phyloP scores from a whole-genome alignment of 2,113 vertebrate genomes.

The Pholis gunnellus region DNA sequence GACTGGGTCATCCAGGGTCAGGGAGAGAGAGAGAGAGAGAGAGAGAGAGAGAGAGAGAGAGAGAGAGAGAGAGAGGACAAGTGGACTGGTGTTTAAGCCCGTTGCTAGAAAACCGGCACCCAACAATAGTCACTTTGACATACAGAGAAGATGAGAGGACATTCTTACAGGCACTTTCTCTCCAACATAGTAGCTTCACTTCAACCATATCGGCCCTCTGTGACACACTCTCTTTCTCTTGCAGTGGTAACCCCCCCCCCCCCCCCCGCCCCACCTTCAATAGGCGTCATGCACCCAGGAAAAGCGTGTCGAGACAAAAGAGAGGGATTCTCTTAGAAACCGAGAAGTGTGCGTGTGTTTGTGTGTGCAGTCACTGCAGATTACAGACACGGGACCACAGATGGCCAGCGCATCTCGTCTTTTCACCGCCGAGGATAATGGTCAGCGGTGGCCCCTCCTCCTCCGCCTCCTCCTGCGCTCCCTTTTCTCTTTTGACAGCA shows the following conservation, averaged over 20 bases:
- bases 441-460: conserved; percentile 73
- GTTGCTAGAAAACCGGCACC: conserved; percentile 55
- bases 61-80: conserved; percentile 34
- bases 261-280: conserved; percentile 20
- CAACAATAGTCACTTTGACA: conserved; percentile 64
- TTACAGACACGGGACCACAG: conserved; percentile 84
- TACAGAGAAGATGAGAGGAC: conserved; percentile 18
- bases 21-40: conserved; percentile 8
- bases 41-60: conserved; percentile 20
- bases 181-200: conserved; percentile 1
- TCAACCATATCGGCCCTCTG: conserved; percentile 5
- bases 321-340: conserved; percentile 60
- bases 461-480: conserved; percentile 44
- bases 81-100: conserved; percentile 58
- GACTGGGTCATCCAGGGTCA: conserved; percentile 25
- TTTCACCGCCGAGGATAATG: conserved; percentile 80
- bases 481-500: conserved; percentile 81
- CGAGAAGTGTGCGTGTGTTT: conserved; percentile 49
- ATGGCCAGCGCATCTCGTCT: conserved; percentile 83
- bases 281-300: conserved; percentile 39
- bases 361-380: conserved; percentile 61
- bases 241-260: neutral
- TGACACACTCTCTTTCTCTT: conserved; percentile 1
- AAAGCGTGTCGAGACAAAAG: conserved; percentile 68
- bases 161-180: conserved; percentile 30